Evolutionary conservation across 92 coral and sea anemone species (phyloP), one percentile per base, ranked within the genome.

Genomic region (Epizoanthus ramosus): DNA sequence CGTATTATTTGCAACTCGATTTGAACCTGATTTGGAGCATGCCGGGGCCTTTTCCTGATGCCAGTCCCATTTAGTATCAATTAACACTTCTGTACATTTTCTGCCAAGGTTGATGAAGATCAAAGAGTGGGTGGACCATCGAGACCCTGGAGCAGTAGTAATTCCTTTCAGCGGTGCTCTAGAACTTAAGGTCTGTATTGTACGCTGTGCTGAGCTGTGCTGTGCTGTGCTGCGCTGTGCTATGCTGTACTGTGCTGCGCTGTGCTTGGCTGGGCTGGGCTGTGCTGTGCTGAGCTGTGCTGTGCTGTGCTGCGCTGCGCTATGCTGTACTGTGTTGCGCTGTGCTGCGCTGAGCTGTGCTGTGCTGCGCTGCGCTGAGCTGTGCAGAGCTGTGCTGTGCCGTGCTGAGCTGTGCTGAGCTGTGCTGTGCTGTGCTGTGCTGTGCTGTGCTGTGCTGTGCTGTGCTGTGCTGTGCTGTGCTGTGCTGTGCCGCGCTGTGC

Each of bases 81-180:
- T 14, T 37, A n/a, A 41, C 39, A n/a, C 3, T 71, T 71, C 24
- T 21, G 45, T 57, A 17, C 21, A 12, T 47, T 17, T 18, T 6
- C 14, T 60, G 65, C 25, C 24, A 70, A 96, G 99, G 97, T 83
- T 96, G 58, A 83, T 90, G 41, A 96, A 96, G 64, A 96, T 96
- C 80, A 96, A 96, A 65, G 99, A 90, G 50, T 96, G 99, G 99
- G 89, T 94, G 12, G 99, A 96, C 33, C n/a, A 80, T 5, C 85
- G 89, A 69, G 99, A 96, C 37, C 84, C 76, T 3, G 99, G 99
- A 50, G 98, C 99, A 22, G 89, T 80, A 7, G 88, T 96, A 9
- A 96, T 96, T 58, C 99, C 99, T 35, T 88, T 96, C 67, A 96
- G 99, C 89, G 99, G 99, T 18, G 94, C 88, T 14, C 83, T 96